phyloP scores from a whole-genome alignment of 2,113 vertebrate genomes.

The Bambusicola thoracicus region DNA sequence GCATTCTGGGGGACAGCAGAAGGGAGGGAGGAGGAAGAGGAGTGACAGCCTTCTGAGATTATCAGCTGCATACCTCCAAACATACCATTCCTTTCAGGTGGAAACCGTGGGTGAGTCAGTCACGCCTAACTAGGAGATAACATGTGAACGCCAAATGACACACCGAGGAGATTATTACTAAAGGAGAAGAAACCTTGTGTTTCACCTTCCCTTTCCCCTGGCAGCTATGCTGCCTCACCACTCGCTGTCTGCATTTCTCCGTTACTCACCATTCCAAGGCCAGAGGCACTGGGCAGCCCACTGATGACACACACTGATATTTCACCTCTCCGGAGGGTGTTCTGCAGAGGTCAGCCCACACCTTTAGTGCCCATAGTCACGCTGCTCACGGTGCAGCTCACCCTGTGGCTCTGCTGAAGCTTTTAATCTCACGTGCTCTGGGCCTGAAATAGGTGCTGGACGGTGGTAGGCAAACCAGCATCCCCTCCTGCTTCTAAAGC shows the following conservation, averaged over 20 bases:
- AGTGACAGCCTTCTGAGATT: constrained; percentile 33
- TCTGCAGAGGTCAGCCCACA: not conserved
- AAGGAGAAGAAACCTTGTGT: not conserved
- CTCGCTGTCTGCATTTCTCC: not conserved
- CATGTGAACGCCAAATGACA: constrained; percentile 45
- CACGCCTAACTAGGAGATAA: constrained; percentile 30
- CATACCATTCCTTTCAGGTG: constrained; percentile 1
- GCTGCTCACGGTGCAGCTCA: not conserved
- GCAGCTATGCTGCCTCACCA: constrained; percentile 15
- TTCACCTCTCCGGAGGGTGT: not conserved
- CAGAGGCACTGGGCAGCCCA: not conserved
- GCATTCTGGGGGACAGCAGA: not conserved
- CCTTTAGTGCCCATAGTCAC: not conserved
- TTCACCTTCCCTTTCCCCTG: constrained; percentile 6
- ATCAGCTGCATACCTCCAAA: constrained; percentile 28
- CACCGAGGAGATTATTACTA: constrained; percentile 22
- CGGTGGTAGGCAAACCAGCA: not conserved
- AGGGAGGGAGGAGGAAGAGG: not conserved
- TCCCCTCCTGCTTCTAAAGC: not conserved
- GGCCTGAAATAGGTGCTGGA: not conserved
- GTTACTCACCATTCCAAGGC: not conserved
- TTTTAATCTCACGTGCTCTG: not conserved
- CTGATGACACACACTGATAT: not conserved
- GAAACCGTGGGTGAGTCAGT: constrained; percentile 9
- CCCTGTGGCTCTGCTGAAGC: not conserved